phyloP scores from a whole-genome alignment of 2,113 vertebrate species.

The Chauna torquata region DNA sequence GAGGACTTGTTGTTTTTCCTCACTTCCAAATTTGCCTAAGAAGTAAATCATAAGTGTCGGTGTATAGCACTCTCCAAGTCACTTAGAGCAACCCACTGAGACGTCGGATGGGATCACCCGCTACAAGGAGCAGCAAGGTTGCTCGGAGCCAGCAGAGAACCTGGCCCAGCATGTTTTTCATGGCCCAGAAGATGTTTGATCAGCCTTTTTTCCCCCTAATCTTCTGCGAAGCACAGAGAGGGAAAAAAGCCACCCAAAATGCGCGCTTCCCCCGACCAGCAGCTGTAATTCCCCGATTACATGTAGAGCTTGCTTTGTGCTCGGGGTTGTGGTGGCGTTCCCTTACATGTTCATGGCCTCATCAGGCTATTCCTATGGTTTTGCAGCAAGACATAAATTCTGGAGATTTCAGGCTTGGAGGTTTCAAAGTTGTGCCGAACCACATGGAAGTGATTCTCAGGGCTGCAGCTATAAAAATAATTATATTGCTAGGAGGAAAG shows the following conservation, averaged over 20 bases:
- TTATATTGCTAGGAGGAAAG: background rate
- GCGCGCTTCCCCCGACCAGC: rapidly evolving
- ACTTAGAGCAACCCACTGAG: background rate
- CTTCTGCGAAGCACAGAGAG: background rate
- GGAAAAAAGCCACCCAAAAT: background rate
- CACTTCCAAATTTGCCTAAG: background rate
- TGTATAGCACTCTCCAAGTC: background rate
- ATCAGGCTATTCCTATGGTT: background rate
- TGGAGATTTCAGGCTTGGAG: background rate
- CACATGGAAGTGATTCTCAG: slow-evolving; percentile 1
- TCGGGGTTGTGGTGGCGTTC: background rate
- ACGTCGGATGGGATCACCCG: background rate
- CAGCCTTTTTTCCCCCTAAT: no score
- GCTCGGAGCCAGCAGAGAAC: background rate
- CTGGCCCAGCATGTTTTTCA: background rate
- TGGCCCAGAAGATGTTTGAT: background rate
- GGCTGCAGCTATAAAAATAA: slow-evolving; percentile 2
- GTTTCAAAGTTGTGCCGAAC: background rate
- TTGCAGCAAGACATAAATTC: slow-evolving; percentile 1
- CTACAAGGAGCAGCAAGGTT: background rate
- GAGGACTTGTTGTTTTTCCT: background rate
- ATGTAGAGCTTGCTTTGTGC: background rate
- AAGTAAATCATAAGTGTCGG: background rate
- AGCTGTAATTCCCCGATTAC: background rate
- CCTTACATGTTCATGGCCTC: background rate